Conservation (phyloP, 1,140 invertebrate species). For the Cyphomyrmex costatus region DNA sequence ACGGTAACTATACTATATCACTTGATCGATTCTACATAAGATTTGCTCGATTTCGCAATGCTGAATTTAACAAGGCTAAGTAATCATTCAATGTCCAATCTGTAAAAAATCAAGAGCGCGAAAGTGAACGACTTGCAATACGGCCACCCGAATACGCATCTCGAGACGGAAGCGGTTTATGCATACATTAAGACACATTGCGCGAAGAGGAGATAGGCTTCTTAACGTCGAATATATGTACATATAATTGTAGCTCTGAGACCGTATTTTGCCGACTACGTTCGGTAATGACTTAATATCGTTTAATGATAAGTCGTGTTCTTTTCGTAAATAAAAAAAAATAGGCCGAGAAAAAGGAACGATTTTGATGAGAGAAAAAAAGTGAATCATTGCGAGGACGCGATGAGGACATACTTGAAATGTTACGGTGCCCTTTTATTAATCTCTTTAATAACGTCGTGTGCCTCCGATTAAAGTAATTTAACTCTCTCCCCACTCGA, state of each 20-base stretch:
- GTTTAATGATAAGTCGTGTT: slow-evolving; percentile 28
- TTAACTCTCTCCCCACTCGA: slow-evolving; percentile 11
- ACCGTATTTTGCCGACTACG: neutral
- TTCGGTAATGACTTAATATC: slow-evolving; percentile 48
- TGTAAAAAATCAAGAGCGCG: neutral
- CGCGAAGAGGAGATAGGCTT: neutral
- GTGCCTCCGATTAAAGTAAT: slow-evolving; percentile 48
- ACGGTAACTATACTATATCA: neutral
- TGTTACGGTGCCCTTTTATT: slow-evolving; percentile 36
- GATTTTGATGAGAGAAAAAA: neutral
- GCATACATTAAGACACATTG: slow-evolving; percentile 29
- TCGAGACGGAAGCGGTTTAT: slow-evolving; percentile 9
- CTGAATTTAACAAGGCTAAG: neutral
- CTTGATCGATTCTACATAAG: neutral
- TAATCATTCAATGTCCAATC: neutral
- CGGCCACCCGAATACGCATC: neutral
- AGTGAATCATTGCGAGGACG: neutral
- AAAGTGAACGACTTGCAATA: neutral
- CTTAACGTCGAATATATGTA: slow-evolving; percentile 21
- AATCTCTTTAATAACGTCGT: slow-evolving; percentile 38
- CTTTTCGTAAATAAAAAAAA: slow-evolving; percentile 27
- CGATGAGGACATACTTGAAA: slow-evolving; percentile 9
- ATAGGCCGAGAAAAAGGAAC: neutral
- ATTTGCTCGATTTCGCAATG: neutral
- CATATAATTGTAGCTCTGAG: slow-evolving; percentile 25